A percentile compares a stretch with the other conserved stretches of the same genome.
Evolutionary conservation across 2,113 vertebrate species (phyloP).

Genomic region (Antechinus stuartii): DNA sequence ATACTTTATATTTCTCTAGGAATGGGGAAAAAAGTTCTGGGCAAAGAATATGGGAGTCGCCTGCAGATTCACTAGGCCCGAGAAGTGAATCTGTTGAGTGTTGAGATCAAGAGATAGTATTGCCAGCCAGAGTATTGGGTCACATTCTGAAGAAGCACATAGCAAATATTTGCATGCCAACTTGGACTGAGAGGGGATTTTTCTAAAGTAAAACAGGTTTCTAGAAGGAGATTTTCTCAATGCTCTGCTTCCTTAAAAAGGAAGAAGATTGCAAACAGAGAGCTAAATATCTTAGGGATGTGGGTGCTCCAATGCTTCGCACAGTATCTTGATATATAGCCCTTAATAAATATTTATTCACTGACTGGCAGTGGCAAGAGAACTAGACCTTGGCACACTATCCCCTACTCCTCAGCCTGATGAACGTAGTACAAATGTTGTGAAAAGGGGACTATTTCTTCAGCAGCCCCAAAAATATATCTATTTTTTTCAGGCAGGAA

Average conservation of each 20-base stretch:
- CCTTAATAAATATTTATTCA: background rate
- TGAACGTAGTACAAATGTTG: no score
- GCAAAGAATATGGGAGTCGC: background rate
- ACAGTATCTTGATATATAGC: background rate
- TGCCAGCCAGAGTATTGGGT: background rate
- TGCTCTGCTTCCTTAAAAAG: background rate
- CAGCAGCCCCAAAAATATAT: no score
- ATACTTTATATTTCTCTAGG: background rate
- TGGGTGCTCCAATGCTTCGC: background rate
- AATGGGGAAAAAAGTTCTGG: background rate
- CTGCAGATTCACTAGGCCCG: background rate
- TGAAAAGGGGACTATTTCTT: no score
- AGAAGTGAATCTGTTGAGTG: background rate
- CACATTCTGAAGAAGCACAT: background rate
- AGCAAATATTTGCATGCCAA: background rate
- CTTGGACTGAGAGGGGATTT: background rate
- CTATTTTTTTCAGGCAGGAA: no score
- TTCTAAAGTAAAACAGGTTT: background rate
- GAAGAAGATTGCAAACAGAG: background rate
- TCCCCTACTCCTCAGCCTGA: no score
- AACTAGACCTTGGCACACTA: background rate
- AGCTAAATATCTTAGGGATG: background rate
- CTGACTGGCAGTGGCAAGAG: background rate
- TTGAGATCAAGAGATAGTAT: background rate
- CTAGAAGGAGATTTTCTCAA: background rate